These are phyloP conservation scores for Cygnus buccinator DNA, from an alignment of 2,113 vertebrate genomes.

Conservation along the genomic window DNA sequence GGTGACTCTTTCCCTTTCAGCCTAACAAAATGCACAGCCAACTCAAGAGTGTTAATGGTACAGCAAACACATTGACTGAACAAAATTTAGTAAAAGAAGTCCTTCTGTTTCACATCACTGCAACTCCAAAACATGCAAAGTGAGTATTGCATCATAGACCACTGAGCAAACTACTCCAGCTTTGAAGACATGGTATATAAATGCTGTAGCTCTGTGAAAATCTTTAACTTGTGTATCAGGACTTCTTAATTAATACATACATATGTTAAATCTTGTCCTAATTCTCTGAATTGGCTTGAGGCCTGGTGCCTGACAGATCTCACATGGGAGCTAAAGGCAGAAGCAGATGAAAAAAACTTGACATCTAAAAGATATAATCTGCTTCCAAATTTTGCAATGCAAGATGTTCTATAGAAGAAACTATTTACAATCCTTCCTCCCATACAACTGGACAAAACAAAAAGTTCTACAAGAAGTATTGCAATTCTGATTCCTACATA, in stretches of 20 bases:
- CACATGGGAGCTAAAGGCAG: constrained; percentile 1
- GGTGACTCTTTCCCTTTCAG: background rate
- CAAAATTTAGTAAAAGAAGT: background rate
- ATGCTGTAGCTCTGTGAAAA: background rate
- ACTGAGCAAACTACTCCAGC: background rate
- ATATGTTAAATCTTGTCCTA: background rate
- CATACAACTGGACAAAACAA: background rate
- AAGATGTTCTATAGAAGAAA: constrained; percentile 3
- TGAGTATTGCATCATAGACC: background rate
- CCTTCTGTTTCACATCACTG: background rate
- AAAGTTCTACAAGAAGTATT: constrained; percentile 9
- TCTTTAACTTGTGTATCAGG: background rate
- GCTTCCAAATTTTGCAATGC: constrained; percentile 4
- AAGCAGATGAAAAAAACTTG: background rate
- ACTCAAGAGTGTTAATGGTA: background rate
- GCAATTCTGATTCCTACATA: background rate
- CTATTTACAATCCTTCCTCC: constrained; percentile 26
- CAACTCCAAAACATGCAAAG: background rate
- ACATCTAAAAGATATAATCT: background rate
- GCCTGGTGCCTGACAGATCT: background rate
- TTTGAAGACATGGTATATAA: background rate
- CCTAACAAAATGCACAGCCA: background rate
- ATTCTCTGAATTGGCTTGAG: background rate
- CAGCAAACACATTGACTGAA: background rate
- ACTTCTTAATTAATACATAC: background rate